phyloP scores from a whole-genome alignment of 1,140 invertebrate species.

The Ditylenchus dipsaci region DNA sequence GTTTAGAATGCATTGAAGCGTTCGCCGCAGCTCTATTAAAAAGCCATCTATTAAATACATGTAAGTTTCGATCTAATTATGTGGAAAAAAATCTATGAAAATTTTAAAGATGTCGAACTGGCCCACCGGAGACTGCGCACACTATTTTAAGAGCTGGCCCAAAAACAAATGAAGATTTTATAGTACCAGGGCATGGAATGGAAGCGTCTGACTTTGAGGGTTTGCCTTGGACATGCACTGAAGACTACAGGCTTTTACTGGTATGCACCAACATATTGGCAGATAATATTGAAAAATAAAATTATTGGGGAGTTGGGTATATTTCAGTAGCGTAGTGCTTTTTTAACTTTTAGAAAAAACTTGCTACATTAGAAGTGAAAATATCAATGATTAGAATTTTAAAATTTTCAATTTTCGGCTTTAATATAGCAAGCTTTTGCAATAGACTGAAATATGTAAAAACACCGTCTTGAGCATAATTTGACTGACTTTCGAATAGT shows the following conservation, averaged over 20 bases:
- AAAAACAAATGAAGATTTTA: neutral
- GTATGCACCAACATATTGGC: constrained; percentile 1
- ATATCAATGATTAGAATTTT: too few species aligned
- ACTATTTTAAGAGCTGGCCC: neutral
- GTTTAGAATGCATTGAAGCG: constrained; percentile 11
- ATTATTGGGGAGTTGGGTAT: too few species aligned
- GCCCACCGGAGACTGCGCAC: constrained; percentile 13
- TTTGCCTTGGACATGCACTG: constrained; percentile 16
- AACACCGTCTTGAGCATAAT: too few species aligned
- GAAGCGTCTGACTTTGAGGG: constrained; percentile 26
- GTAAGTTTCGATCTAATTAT: neutral
- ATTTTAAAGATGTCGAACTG: neutral
- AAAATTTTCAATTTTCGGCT: too few species aligned
- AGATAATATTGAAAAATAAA: too few species aligned
- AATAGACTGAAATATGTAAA: too few species aligned
- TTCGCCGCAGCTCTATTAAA: neutral
- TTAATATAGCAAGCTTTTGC: too few species aligned
- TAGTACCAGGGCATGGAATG: neutral
- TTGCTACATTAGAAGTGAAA: too few species aligned
- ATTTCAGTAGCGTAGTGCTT: too few species aligned
- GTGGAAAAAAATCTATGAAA: neutral
- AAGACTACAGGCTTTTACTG: constrained; percentile 23
- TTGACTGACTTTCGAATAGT: too few species aligned
- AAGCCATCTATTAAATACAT: constrained; percentile 2
- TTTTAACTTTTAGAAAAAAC: too few species aligned